These are phyloP conservation scores for Gobius niger DNA, from an alignment of 2,113 vertebrate species.

Conservation along the genomic window DNA sequence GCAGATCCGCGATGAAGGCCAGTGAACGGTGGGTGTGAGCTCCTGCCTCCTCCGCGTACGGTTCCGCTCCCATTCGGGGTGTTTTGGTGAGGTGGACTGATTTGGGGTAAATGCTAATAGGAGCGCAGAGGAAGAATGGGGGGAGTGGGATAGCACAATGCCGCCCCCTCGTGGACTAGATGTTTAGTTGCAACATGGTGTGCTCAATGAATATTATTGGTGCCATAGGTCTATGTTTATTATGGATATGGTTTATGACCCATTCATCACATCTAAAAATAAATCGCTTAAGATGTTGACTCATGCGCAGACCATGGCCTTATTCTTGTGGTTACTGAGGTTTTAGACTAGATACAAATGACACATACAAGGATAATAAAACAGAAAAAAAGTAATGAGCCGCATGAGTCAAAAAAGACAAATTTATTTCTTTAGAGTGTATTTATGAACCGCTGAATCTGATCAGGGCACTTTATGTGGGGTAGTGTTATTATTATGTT, in stretches of 20 bases:
- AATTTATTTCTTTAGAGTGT: not conserved
- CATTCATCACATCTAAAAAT: no score
- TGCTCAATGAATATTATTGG: no score
- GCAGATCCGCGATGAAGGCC: conserved; percentile 63
- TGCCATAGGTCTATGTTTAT: no score
- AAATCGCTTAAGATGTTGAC: no score
- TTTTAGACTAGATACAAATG: no score
- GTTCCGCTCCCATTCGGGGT: conserved; percentile 69
- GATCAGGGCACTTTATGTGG: not conserved
- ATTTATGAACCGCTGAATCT: not conserved
- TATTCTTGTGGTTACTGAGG: no score
- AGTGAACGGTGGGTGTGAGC: conserved; percentile 63
- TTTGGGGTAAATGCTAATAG: conserved; percentile 50
- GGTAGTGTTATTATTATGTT: no score
- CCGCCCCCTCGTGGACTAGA: conserved; percentile 61
- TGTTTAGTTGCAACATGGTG: conserved; percentile 17
- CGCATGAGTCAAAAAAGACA: no score
- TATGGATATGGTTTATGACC: no score
- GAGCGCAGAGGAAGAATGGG: conserved; percentile 22
- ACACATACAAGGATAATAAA: no score
- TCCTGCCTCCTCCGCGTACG: conserved; percentile 79
- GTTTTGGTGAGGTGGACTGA: conserved; percentile 63
- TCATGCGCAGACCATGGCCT: no score
- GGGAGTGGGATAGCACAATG: conserved; percentile 52
- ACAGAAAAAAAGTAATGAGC: no score